Conservation (phyloP, 2,113 vertebrate genomes). For the Cygnus atratus region DNA sequence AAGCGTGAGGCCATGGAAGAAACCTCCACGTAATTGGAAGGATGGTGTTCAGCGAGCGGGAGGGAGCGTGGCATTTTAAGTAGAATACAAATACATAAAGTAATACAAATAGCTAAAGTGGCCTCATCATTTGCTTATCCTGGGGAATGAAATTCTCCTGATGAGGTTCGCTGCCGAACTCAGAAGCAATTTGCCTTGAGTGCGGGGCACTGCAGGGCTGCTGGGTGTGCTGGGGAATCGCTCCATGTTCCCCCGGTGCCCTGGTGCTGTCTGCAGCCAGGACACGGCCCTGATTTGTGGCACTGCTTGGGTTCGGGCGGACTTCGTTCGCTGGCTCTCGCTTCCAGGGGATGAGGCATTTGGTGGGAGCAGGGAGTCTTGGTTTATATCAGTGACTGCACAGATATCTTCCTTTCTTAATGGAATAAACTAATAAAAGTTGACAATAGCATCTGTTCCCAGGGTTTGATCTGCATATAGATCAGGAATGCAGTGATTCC, state of each 20-base stretch:
- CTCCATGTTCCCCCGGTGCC: background rate
- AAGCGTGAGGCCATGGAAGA: background rate
- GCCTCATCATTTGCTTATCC: background rate
- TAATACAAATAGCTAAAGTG: background rate
- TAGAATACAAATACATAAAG: background rate
- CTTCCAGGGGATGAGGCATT: background rate
- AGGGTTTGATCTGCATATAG: conserved; percentile 45
- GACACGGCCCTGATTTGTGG: background rate
- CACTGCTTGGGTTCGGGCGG: background rate
- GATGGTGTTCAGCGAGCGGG: background rate
- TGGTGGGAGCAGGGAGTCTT: background rate
- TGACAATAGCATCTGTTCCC: conserved; percentile 64
- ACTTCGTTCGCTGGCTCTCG: background rate
- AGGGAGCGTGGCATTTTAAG: background rate
- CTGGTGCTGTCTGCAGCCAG: accelerated
- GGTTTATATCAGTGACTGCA: background rate
- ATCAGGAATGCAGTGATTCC: conserved; percentile 53
- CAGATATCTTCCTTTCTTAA: conserved; percentile 5
- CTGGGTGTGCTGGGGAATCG: background rate
- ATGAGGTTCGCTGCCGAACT: background rate
- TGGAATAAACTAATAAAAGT: conserved; percentile 39
- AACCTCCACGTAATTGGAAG: background rate
- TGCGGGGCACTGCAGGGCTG: background rate
- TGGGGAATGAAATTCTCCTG: background rate
- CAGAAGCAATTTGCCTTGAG: background rate